Base-by-base conservation (phyloP, 1,140 invertebrate genomes). In the Drosophila kepulauana region DNA sequence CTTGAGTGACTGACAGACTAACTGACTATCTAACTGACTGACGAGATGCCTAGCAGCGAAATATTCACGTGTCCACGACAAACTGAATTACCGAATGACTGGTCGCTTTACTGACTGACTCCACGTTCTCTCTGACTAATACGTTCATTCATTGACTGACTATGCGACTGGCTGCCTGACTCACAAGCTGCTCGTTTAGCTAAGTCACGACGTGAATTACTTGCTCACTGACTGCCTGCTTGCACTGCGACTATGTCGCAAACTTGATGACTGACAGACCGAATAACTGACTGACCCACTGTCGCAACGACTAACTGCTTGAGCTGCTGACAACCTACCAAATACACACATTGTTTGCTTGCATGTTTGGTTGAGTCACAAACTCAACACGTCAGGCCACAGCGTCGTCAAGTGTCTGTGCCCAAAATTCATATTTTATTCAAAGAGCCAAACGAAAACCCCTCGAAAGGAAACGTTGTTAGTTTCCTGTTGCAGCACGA, bases 401-500 rank as follows among this genome's bases (percentile, higher is more conserved):
- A 30, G 10, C 62, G 52, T 57, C 62, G 48, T 33, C 61, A 49
- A 62, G 38, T 58, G 30, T 28, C 15, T 46, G 35, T 28, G 35
- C 43, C 25, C 10, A 15, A 48, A 52, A 56, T 51, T 56, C 58
- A 79, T 82, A 71, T 71, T 81, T 78, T 67, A 54, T 71, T 38
- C 65, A 5, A 35, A 70, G 6, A 45, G 38, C 25, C 30, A 35
- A 30, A 66, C 76, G 63, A 81, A 45, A 67, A 64, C 56, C 35
- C 35, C 46, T 30, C 45, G 45, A 38, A 59, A 63, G 33, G 30
- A 28, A 65, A 46, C 43, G 33, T 51, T 48, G 54, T 15, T 48
- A 15, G 49, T 67, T 87, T 85, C 79, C 82, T 74, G 66, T 80
- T 75, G 63, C 58, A 76, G 61, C 57, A 38, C 65, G 52, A 38